Evolutionary conservation across 2,797 vertebrate species (phyloP).

Genomic region (Pipistrellus nathusii): DNA sequence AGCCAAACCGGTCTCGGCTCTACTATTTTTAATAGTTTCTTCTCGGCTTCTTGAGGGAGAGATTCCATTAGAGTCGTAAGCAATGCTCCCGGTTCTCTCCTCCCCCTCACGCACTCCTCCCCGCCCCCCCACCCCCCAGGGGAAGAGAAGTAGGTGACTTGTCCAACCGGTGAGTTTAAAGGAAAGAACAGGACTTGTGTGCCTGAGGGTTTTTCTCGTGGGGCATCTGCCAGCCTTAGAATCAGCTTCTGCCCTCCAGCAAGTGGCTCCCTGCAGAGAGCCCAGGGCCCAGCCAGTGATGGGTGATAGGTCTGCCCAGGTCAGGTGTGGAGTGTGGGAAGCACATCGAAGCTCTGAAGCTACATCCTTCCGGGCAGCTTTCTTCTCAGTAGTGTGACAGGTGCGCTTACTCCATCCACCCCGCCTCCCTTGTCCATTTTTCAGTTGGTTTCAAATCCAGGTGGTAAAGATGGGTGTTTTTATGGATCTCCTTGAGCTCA

Average conservation of each 20-base stretch:
- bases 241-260: background rate
- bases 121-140: background rate
- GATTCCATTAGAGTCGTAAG: conserved; percentile 40
- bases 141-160: conserved; percentile 28
- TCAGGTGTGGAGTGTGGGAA: background rate
- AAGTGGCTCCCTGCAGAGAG: background rate
- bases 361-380: background rate
- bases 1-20: background rate
- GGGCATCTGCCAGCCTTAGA: background rate
- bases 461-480: background rate
- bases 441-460: conserved; percentile 15
- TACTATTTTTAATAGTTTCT: conserved; percentile 54
- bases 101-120: background rate
- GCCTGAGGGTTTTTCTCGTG: background rate
- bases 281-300: background rate
- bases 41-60: conserved; percentile 43
- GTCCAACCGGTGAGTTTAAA: conserved; percentile 19
- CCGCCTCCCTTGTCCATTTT: background rate
- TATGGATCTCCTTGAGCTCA: background rate
- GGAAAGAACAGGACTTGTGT: background rate
- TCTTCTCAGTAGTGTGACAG: background rate
- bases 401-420: background rate
- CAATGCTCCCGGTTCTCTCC: conserved; percentile 25
- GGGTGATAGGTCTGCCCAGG: background rate
- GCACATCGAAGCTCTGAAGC: background rate